Conservation (phyloP, 2,113 vertebrate genomes). For the Pluvianellus socialis region DNA sequence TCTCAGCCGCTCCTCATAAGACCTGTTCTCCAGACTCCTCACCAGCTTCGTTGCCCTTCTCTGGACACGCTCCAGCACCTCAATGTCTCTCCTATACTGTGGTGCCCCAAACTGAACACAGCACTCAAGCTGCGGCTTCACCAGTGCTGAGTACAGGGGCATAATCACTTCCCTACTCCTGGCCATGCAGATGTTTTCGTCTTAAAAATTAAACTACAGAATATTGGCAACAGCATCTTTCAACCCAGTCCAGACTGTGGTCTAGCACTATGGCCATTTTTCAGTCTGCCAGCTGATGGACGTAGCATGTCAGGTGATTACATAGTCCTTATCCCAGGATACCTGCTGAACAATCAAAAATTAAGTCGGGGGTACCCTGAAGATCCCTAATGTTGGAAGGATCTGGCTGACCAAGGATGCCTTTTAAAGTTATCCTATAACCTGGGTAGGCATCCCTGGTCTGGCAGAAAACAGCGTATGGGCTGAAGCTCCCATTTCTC, state of each 20-base stretch:
- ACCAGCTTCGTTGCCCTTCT: too few relatives aligned
- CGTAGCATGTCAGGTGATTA: fast-evolving
- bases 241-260: background rate
- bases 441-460: background rate
- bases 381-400: background rate
- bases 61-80: too few relatives aligned
- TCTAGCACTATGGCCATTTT: background rate
- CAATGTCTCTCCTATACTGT: too few relatives aligned
- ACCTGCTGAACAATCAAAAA: background rate
- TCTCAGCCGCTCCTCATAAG: too few relatives aligned
- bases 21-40: too few relatives aligned
- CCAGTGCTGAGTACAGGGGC: too few relatives aligned
- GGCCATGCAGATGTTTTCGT: background rate
- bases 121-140: too few relatives aligned
- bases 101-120: too few relatives aligned
- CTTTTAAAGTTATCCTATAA: background rate
- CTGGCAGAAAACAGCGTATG: background rate
- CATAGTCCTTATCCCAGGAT: background rate
- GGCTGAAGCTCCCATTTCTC: background rate
- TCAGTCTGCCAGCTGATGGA: background rate
- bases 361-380: background rate
- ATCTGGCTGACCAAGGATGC: background rate
- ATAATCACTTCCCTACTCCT: too few relatives aligned
- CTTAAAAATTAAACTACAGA: background rate
- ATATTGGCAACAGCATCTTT: background rate